Base-by-base conservation (phyloP, 1,140 invertebrate genomes). In the Hydropsyche tenuis region DNA sequence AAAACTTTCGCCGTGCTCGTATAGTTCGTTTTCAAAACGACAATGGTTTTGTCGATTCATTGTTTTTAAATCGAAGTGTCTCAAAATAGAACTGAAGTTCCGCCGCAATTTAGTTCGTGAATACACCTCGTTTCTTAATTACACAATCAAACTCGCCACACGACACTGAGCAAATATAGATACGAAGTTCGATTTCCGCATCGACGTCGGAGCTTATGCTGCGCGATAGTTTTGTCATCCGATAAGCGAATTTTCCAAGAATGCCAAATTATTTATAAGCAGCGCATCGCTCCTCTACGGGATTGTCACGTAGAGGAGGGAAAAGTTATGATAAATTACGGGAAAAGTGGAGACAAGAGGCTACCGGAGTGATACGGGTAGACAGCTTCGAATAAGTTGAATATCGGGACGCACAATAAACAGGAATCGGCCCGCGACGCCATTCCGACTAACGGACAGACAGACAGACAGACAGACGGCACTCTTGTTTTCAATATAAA, bases 311-410 rank as follows among this genome's bases (percentile, higher is more conserved):
- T 66, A 30, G 56, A 46, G 22, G 46, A 45, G 25, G 27, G 14
- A 56, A 69, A 70, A 70, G 46, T 70, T 56, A 25, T 56, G 68
- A 70, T 70, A 70, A 60, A 60, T 60, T 70, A 70, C 48, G 30
- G 16, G 68, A 68, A 68, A 48, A 70, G 51, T 42, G 16, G 68
- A 53, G 25, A 70, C n/a, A 60, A 70, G 46, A 16, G 48, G 48
- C 16, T 23, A 16, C 56, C 14, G 16, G 51, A 37, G 68, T 70
- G 25, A 70, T 53, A 46, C 27, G 20, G 25, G 68, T 46, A 45
- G 68, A 70, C 43, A 45, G 51, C 18, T 45, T 22, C 51, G 30
- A 70, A 27, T 70, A 70, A 70, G 25, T 56, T 70, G n/a, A 46
- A 65, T 68, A 45, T 68, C 23, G 42, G 16, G 18, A 12, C n/a